Evolutionary conservation across 2,888 invertebrate genomes (phyloP).

Genomic region (Saturnia pavonia): DNA sequence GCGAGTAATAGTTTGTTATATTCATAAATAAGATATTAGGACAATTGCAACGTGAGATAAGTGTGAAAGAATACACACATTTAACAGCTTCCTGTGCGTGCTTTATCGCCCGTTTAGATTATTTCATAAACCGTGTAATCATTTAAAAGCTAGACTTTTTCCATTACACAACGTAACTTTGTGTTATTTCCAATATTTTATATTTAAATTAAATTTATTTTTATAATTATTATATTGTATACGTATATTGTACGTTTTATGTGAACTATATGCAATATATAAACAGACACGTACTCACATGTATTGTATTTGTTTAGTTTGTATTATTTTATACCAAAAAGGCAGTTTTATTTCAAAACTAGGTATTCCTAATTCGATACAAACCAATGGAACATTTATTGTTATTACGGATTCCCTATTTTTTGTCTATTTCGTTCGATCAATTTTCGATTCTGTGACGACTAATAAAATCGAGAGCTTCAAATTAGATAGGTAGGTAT

Average conservation of each 20-base stretch:
- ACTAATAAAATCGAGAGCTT: constrained; percentile 14
- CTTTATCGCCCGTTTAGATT: constrained; percentile 60
- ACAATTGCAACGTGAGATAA: constrained; percentile 49
- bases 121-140: constrained; percentile 60
- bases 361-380: background rate
- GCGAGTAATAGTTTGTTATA: background rate
- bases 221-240: constrained; percentile 25
- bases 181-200: constrained; percentile 42
- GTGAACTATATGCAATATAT: background rate
- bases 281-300: too few species aligned
- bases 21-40: constrained; percentile 31
- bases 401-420: background rate
- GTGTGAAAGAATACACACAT: constrained; percentile 44
- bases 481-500: constrained; percentile 22
- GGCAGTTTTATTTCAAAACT: background rate
- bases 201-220: constrained; percentile 33
- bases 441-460: background rate
- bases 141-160: constrained; percentile 51
- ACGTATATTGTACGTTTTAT: constrained; percentile 8
- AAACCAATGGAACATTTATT: background rate
- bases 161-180: constrained; percentile 43
- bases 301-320: background rate
- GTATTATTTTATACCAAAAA: too few species aligned
- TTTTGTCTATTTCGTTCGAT: background rate
- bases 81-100: constrained; percentile 65